These are phyloP conservation scores for Mixornis gularis DNA, from an alignment of 2,113 vertebrate species.

Conservation along the genomic window DNA sequence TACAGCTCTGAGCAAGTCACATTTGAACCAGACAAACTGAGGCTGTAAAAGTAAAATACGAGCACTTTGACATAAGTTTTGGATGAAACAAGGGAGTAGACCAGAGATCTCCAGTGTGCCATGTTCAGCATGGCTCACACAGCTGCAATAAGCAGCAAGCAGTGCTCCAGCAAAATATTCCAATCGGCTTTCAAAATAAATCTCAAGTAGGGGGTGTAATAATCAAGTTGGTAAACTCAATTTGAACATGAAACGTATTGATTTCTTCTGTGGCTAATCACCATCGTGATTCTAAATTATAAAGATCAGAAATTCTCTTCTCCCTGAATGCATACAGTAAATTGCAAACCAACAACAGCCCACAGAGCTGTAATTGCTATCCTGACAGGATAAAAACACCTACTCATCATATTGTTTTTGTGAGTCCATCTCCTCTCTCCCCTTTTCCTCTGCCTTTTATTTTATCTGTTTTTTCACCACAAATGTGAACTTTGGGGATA, in stretches of 20 bases:
- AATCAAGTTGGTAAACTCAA: slow-evolving; percentile 64
- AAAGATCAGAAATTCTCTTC: slow-evolving; percentile 56
- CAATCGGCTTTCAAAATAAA: slow-evolving; percentile 47
- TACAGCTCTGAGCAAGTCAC: not conserved
- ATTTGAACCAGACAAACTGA: not conserved
- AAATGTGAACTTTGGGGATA: not conserved
- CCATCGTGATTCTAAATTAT: slow-evolving; percentile 54
- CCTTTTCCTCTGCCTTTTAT: not conserved
- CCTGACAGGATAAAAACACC: slow-evolving; percentile 19
- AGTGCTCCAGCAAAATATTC: slow-evolving; percentile 36
- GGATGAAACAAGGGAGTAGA: not conserved
- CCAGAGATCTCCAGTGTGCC: slow-evolving; percentile 21
- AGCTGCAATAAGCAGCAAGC: slow-evolving; percentile 16
- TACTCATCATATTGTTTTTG: slow-evolving; percentile 5
- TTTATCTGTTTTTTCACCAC: not conserved
- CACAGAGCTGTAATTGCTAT: slow-evolving; percentile 31
- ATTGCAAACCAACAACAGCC: slow-evolving; percentile 38
- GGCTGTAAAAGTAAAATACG: not conserved
- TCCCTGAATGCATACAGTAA: slow-evolving; percentile 46
- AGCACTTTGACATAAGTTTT: not conserved
- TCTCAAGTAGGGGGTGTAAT: slow-evolving; percentile 53
- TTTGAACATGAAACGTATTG: slow-evolving; percentile 52
- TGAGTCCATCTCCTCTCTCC: not conserved
- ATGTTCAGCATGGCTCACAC: not conserved
- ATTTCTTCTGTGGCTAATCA: slow-evolving; percentile 62